Base-by-base conservation (phyloP, 2,113 vertebrate genomes). In the Pangasianodon gigas region DNA sequence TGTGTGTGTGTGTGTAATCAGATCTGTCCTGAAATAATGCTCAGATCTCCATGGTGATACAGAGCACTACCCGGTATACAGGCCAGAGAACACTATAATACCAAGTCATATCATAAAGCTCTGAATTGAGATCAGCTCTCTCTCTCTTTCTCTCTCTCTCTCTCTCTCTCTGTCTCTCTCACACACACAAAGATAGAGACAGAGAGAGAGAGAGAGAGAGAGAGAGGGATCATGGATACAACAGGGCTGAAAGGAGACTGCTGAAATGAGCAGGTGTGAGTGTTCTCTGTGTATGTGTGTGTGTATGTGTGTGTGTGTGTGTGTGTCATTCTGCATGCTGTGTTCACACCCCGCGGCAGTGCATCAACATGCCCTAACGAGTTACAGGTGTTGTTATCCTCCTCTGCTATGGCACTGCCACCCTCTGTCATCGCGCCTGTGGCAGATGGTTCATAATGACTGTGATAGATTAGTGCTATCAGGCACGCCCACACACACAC, bases 11-110 rank as follows among this genome's bases (percentile, higher is more conserved):
- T 37, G 80, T 24, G n/a, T 24, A 11, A 96, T 95, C 93, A 94
- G 94, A 95, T 96, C 94, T 94, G 92, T 90, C 93, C 88, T 71
- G 80, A 89, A 87, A 85, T 52, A 80, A 69, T 44, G 87, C 92
- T 93, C 93, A 92, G 88, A 95, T 96, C 95, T 95, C 96, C 95
- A 94, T 95, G 94, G 95, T 95, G 94, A 96, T 95, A 93, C 10
- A 52, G 60, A 21, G 79, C 89, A 90, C 91, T 92, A 91, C 90
- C 87, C 85, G 48, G 86, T 62, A 84, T 54, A 58, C 65, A 86
- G 88, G 56, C 85, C 86, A 75, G 65, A 77, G 60, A 18, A 52
- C 69, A 71, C 69, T 84, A 88, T 71, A 85, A 91, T 83, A 51
- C n/a, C 41, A 52, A 52, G 84, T 88, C 85, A 71, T 86, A 56